Percentiles rank a stretch among this genome's conserved stretches.
Evolutionary conservation across 1,140 invertebrate genomes (phyloP).

Genomic region (Agraylea sexmaculata): DNA sequence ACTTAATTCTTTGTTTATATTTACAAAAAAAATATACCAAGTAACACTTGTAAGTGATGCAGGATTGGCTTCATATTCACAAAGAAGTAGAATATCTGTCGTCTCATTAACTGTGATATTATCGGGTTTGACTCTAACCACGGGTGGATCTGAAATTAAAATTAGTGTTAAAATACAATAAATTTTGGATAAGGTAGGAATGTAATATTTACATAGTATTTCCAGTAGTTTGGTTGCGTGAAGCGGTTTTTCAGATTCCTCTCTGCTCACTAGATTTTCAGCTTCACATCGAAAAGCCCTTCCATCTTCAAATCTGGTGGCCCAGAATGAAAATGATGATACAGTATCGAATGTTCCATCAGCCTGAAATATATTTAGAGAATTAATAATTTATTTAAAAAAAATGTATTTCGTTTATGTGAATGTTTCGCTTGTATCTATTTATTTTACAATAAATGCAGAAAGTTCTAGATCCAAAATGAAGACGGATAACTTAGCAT

Average conservation of each 20-base stretch:
- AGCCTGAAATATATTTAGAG: slow-evolving; percentile 23
- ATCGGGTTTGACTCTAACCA: slow-evolving; percentile 56
- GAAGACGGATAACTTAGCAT: neutral
- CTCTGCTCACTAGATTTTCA: slow-evolving; percentile 64
- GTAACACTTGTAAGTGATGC: slow-evolving; percentile 56
- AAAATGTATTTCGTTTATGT: neutral
- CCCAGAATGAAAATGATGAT: slow-evolving; percentile 64
- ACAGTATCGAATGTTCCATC: slow-evolving; percentile 69
- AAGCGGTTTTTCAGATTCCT: slow-evolving; percentile 58
- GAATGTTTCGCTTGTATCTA: too few relatives aligned
- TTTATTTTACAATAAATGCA: neutral
- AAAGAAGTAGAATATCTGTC: slow-evolving; percentile 58
- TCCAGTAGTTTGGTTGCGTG: slow-evolving; percentile 55
- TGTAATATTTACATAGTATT: slow-evolving; percentile 66
- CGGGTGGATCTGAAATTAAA: slow-evolving; percentile 61
- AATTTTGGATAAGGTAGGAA: neutral
- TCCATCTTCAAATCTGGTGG: slow-evolving; percentile 70
- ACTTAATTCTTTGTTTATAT: neutral
- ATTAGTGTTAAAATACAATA: neutral
- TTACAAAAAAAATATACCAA: slow-evolving; percentile 49
- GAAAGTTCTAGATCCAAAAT: neutral
- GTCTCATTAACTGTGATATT: slow-evolving; percentile 71
- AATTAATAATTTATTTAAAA: neutral
- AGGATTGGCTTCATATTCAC: slow-evolving; percentile 74
- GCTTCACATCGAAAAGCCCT: slow-evolving; percentile 66